Evolutionary conservation across 2,113 vertebrate genomes (phyloP).

Genomic region (Andinoacara biseriatus): DNA sequence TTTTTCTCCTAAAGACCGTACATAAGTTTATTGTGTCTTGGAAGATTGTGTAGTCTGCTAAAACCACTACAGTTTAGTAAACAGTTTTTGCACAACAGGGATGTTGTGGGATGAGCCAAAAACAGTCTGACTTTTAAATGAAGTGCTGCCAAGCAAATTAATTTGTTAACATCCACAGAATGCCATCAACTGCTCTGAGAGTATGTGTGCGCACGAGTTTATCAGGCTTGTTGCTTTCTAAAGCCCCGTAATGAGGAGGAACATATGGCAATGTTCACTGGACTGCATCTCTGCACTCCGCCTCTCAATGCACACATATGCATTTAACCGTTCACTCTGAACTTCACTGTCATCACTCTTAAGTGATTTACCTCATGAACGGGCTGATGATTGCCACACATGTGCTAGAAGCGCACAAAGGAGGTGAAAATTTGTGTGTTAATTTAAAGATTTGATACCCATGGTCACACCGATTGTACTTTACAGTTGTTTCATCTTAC

Average conservation of each 20-base stretch:
- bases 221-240: constrained; percentile 31
- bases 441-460: background rate
- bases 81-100: background rate
- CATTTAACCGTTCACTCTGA: background rate
- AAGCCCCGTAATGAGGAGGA: constrained; percentile 26
- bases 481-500: constrained; percentile 17
- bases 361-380: background rate
- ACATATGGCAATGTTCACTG: constrained; percentile 35
- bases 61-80: background rate
- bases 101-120: constrained; percentile 6
- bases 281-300: background rate
- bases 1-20: background rate
- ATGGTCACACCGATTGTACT: background rate
- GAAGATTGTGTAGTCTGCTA: background rate
- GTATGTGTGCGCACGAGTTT: background rate
- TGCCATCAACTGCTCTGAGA: background rate
- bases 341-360: background rate
- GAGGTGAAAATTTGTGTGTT: background rate
- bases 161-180: constrained; percentile 31
- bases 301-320: background rate
- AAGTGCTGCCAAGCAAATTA: constrained; percentile 20
- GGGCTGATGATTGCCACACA: background rate
- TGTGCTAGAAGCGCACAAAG: background rate
- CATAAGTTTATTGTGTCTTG: background rate
- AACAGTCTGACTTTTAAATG: constrained; percentile 22